Evolutionary conservation across 2,113 vertebrate genomes (phyloP).

Genomic region (Guaruba guarouba): DNA sequence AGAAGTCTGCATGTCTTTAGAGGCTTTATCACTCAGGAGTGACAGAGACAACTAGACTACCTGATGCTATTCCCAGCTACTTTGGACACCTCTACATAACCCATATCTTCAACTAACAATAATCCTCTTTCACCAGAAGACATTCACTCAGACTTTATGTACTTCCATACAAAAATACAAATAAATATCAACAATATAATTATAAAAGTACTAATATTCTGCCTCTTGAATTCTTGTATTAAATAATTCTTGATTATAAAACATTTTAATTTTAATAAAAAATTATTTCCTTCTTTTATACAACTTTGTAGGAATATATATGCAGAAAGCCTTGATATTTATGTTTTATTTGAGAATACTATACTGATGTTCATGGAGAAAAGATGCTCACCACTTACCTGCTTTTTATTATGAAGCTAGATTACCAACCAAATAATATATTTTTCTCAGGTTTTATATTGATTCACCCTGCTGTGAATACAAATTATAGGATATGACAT

Average conservation of each 20-base stretch:
- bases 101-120: neutral
- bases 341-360: neutral
- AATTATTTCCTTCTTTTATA: neutral
- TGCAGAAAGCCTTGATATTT: neutral
- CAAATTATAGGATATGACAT: slow-evolving; percentile 71
- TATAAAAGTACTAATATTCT: neutral
- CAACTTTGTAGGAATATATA: neutral
- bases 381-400: neutral
- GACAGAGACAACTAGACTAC: neutral
- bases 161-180: neutral
- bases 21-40: neutral
- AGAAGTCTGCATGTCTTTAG: neutral
- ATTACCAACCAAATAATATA: slow-evolving; percentile 53
- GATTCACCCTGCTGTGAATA: slow-evolving; percentile 71
- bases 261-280: neutral
- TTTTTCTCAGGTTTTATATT: slow-evolving; percentile 61
- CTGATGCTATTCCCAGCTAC: neutral
- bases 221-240: neutral
- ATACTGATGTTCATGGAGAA: neutral
- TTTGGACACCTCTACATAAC: neutral
- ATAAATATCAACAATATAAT: neutral
- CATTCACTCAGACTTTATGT: neutral
- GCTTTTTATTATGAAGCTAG: slow-evolving; percentile 44
- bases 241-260: neutral
- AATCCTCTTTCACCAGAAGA: neutral